Base-by-base conservation (phyloP, 2,797 vertebrate species). In the Sebastes dallii region DNA sequence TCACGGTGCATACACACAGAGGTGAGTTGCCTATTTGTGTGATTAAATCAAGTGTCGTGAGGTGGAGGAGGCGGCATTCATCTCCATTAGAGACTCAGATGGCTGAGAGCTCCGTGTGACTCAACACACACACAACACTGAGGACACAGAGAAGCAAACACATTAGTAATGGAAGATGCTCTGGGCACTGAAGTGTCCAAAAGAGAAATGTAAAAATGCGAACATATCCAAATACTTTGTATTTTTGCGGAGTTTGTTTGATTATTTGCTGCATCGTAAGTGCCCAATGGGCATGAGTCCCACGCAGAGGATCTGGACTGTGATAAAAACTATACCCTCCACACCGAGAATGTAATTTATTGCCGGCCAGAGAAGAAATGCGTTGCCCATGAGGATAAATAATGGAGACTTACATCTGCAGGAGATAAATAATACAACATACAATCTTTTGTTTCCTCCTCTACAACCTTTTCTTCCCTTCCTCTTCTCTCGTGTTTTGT, bases 31-130 rank as follows among this genome's bases (percentile, higher is more conserved):
- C 75, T 86, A 85, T 94, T 92, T 90, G 72, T 90, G 78, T 88
- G 89, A 92, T 93, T 92, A 92, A 92, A 91, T 92, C 88, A 89
- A n/a, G 83, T 76, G 78, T 72, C 79, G 80, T 71, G 68, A 89
- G 72, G 70, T 82, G 80, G 76, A 91, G 82, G 67, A 89, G 78
- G 80, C 81, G 66, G 56, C 56, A 84, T 90, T 90, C 86, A 85
- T 87, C 81, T 90, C 81, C 82, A 81, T 86, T 88, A 83, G 77
- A 78, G 74, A 83, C 55, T 80, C 46, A 71, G 61, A 82, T 71
- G 50, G 30, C 71, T 81, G 73, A 80, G 79, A 78, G 82, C 80
- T 77, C 52, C 65, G 54, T 18, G 62, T 92, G 89, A 92, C 75
- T 92, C 86, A 86, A 77, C 72, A 71, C 42, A 71, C 50, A 69